Evolutionary conservation across 1,140 invertebrate species (phyloP), one percentile per base, ranked within the genome.

Genomic region (Heliconius nattereri): DNA sequence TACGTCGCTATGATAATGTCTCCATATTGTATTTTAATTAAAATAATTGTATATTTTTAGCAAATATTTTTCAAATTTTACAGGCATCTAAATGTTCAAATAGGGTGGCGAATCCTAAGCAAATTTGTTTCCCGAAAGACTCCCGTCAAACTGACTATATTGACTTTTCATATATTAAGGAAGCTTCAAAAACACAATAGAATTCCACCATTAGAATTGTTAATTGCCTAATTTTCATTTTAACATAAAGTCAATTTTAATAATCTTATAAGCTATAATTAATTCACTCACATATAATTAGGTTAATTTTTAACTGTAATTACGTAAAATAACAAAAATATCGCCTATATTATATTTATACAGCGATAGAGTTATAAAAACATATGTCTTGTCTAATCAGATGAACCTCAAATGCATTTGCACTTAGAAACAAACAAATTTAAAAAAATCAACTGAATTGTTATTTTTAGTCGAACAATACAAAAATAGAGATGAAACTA

Each of bases 401-500:
- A 11, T 5, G 40, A 3, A 45, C 11, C 11, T 16, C 13, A 16
- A 16, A 13, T 45, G 40, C 19, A n/a, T 2, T n/a, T 20, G 1
- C 19, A 20, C 19, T 54, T n/a, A 54, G 20, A 8, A 72, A 7
- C 7, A 20, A 19, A 52, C 6, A 19, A 52, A 7, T 1, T 7
- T 23, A 57, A 57, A 73, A n/a, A 57, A 9, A n/a, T 23, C 54
- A 8, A 2, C n/a, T 9, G 8, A 57, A 57, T n/a, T 11, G n/a
- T 57, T 23, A 57, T 57, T 23, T 57, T 57, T 57, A 57, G n/a
- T 3, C 7, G 8, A 57, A 57, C 54, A 57, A 57, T 57, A n/a
- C 54, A n/a, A 57, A 57, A 57, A 57, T 57, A 57, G 6, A 57
- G 54, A n/a, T 57, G 54, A 8, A 23, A 57, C 7, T 73, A 78